Evolutionary conservation across 2,888 invertebrate species (phyloP).

Genomic region (Stenoptilia bipunctidactyla): DNA sequence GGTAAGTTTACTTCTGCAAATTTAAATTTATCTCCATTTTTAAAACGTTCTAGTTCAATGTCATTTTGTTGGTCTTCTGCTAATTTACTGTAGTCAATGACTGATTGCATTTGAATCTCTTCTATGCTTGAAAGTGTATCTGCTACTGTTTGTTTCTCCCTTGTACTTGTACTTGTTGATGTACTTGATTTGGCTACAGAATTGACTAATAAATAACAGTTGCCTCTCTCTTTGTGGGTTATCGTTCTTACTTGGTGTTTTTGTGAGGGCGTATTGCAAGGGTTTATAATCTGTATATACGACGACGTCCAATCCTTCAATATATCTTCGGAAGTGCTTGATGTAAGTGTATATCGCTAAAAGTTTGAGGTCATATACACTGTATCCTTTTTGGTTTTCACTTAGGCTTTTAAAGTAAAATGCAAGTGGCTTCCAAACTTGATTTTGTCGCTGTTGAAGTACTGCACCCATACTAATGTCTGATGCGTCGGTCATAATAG

Average conservation of each 20-base stretch:
- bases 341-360: conserved; percentile 16
- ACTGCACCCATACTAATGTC: conserved; percentile 14
- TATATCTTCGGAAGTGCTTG: conserved; percentile 11
- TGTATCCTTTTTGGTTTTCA: conserved; percentile 13
- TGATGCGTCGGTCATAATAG: conserved; percentile 16
- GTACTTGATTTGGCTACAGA: conserved; percentile 12
- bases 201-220: conserved; percentile 16
- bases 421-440: conserved; percentile 14
- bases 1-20: no score
- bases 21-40: not conserved
- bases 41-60: not conserved
- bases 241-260: conserved; percentile 9
- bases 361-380: conserved; percentile 16
- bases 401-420: conserved; percentile 16
- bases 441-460: conserved; percentile 12
- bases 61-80: conserved; percentile 3
- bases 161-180: conserved; percentile 9
- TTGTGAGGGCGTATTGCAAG: conserved; percentile 9
- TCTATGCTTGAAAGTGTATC: conserved; percentile 16
- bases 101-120: conserved; percentile 8
- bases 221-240: conserved; percentile 15
- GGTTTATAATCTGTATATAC: conserved; percentile 17
- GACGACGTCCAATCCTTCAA: conserved; percentile 12
- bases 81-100: conserved; percentile 6
- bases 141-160: conserved; percentile 12